Conservation (phyloP, 1,140 invertebrate genomes). For the Thaumatotibia leucotreta region DNA sequence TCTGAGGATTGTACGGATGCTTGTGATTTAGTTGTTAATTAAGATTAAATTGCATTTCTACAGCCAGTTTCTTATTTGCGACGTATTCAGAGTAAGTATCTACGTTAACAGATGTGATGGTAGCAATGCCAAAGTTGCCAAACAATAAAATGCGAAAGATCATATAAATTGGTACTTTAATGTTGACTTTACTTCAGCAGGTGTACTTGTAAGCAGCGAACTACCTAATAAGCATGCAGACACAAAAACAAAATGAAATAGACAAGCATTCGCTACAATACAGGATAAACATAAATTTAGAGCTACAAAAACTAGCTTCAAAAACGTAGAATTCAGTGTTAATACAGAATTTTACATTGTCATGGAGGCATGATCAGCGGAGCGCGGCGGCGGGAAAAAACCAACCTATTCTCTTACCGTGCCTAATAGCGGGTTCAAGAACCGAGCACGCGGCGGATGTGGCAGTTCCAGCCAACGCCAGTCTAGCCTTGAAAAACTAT, state of each 20-base stretch:
- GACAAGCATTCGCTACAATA: background rate
- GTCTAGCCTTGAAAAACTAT: background rate
- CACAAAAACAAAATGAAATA: background rate
- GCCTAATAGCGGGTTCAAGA: slow-evolving; percentile 14
- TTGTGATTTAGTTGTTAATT: slow-evolving; percentile 8
- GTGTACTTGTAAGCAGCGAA: background rate
- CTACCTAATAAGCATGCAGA: background rate
- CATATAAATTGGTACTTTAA: no score
- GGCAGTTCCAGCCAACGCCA: slow-evolving; percentile 2
- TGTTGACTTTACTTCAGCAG: no score
- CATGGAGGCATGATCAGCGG: slow-evolving; percentile 18
- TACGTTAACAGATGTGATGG: background rate
- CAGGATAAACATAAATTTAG: slow-evolving; percentile 12
- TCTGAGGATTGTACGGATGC: slow-evolving; percentile 8
- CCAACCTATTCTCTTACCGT: slow-evolving; percentile 21
- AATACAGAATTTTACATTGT: slow-evolving; percentile 22
- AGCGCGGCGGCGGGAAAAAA: slow-evolving; percentile 20
- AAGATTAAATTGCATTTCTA: background rate
- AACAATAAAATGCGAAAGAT: no score
- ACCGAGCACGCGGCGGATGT: slow-evolving; percentile 10
- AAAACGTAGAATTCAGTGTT: slow-evolving; percentile 15
- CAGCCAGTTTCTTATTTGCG: background rate
- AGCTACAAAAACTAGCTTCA: slow-evolving; percentile 18
- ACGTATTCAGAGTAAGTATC: background rate
- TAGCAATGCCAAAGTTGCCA: no score